phyloP scores from a whole-genome alignment of 1,140 invertebrate species.

The Littorina saxatilis region DNA sequence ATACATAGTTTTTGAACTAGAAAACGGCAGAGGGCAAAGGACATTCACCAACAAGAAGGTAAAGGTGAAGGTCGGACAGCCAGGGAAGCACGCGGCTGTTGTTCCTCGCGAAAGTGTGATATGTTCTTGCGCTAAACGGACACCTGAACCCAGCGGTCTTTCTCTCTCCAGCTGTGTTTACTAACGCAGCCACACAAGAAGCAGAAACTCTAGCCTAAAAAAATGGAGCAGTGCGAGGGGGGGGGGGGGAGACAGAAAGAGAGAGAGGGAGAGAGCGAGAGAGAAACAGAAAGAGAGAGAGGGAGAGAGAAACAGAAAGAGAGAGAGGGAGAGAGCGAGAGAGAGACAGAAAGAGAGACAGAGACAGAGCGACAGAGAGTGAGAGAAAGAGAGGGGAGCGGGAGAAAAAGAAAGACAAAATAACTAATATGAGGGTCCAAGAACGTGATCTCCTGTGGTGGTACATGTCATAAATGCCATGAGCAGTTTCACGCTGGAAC shows the following conservation, averaged over 20 bases:
- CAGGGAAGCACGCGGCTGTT: too few species aligned
- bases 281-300: slow-evolving; percentile 26
- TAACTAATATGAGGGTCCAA: background rate
- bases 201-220: too few species aligned
- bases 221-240: background rate
- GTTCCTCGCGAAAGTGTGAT: too few species aligned
- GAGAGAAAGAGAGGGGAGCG: slow-evolving; percentile 19
- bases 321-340: slow-evolving; percentile 35
- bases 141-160: too few species aligned
- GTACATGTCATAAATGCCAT: background rate
- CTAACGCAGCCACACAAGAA: too few species aligned
- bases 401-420: slow-evolving; percentile 24
- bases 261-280: slow-evolving; percentile 15
- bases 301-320: slow-evolving; percentile 32
- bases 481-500: too few species aligned
- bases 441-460: too few species aligned
- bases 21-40: too few species aligned
- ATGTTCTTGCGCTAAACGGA: too few species aligned
- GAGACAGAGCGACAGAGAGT: slow-evolving; percentile 5
- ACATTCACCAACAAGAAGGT: too few species aligned
- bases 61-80: background rate
- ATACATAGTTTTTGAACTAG: too few species aligned
- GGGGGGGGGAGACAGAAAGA: slow-evolving; percentile 9
- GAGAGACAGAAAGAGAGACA: slow-evolving; percentile 42
- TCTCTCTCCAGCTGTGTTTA: too few species aligned